phyloP scores from a whole-genome alignment of 2,888 invertebrate genomes.

The Petrolisthes manimaculis region DNA sequence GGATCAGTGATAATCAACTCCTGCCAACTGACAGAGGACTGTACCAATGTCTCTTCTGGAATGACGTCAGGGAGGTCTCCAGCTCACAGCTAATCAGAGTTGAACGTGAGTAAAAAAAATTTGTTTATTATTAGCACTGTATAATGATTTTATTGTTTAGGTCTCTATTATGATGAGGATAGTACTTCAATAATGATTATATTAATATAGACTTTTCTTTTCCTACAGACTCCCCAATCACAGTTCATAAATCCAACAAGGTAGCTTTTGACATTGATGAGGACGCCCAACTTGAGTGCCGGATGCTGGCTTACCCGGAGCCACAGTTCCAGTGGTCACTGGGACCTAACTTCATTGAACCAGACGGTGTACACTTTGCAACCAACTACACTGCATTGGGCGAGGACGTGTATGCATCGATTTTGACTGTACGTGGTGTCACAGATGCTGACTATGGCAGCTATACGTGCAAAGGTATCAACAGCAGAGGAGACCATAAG shows the following conservation, averaged over 20 bases:
- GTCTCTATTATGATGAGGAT: neutral
- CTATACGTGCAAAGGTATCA: conserved; percentile 90
- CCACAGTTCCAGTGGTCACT: conserved; percentile 88
- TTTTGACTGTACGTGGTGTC: conserved; percentile 85
- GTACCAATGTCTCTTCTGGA: conserved; percentile 89
- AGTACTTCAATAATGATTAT: neutral
- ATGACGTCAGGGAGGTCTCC: conserved; percentile 88
- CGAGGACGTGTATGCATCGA: conserved; percentile 65
- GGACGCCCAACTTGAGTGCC: conserved; percentile 87
- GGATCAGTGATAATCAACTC: conserved; percentile 67
- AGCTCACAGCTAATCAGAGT: conserved; percentile 91
- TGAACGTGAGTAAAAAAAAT: conserved; percentile 78
- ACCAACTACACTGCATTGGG: conserved; percentile 52
- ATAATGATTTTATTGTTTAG: neutral
- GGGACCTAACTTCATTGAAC: conserved; percentile 83
- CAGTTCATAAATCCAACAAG: conserved; percentile 77
- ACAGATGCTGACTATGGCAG: conserved; percentile 85
- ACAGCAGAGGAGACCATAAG: conserved; percentile 81
- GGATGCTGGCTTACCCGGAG: conserved; percentile 91
- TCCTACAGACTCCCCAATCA: conserved; percentile 83
- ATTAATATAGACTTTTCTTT: conserved; percentile 49
- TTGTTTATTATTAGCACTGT: conserved; percentile 6
- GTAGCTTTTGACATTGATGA: conserved; percentile 89
- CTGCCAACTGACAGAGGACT: conserved; percentile 83
- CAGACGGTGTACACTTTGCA: conserved; percentile 76